Evolutionary conservation across 2,797 vertebrate species (phyloP), one percentile per base, ranked within the genome.

Genomic region (Hafferia zeledoni): DNA sequence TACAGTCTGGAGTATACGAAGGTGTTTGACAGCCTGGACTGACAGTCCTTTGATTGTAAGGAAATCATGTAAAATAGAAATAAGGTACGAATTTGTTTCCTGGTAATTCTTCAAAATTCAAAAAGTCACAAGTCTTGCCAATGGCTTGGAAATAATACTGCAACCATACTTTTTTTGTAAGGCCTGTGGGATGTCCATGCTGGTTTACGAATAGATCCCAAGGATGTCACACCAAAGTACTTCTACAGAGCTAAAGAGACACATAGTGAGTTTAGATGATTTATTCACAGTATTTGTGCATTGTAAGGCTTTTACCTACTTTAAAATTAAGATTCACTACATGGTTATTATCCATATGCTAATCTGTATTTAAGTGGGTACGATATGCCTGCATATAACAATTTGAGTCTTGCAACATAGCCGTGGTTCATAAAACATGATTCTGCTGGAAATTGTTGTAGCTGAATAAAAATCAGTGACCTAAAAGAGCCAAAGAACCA

Each of bases 371-470:
- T 71, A 71, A 70, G 18, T 30, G 39, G 47, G 22, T 69, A 39
- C 0, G 1, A 8, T 59, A 24, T n/a, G 4, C 4, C 22, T 52
- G 7, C 5, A 14, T 59, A 11, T 5, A 91, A 11, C 19, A 53
- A 39, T 49, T 70, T 86, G 22, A 70, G 35, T 56, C 33, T 53
- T 64, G 22, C 17, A 35, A 25, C 8, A 9, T 3, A 84, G 27
- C 18, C 16, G 10, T 33, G 8, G 37, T 49, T 83, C 15, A n/a
- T 94, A 64, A 90, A 56, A 53, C 20, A 30, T 43, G 17, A 22
- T 91, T 72, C 33, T 59, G 28, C 39, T 59, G 19, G 39, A 79
- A 64, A 4, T 5, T 52, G 18, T 20, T 2, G 3, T 37, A 83
- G 33, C 11, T 41, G 18, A 41, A 52, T 30, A 10, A 72, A 89